Evolutionary conservation across 1,140 invertebrate species (phyloP).

Genomic region (Steinernema feltiae): DNA sequence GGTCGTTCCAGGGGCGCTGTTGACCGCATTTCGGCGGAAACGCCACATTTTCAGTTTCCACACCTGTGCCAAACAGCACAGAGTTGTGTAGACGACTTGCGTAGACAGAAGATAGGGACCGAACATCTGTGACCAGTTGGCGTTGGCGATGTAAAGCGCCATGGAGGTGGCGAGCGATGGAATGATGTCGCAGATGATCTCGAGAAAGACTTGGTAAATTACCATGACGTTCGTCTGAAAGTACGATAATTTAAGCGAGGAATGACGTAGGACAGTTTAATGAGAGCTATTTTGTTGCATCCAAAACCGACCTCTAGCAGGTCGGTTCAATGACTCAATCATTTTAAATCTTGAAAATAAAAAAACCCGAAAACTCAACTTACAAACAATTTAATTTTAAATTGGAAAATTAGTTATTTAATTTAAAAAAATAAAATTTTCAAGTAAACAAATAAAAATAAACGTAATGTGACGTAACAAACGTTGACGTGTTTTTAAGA

Average conservation of each 20-base stretch:
- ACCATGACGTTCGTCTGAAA: background rate
- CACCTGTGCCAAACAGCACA: background rate
- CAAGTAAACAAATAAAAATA: background rate
- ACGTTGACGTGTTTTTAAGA: background rate
- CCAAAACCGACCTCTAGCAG: background rate
- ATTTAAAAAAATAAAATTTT: background rate
- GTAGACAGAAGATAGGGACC: background rate
- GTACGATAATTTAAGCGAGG: background rate
- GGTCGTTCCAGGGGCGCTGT: background rate
- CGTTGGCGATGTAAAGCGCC: background rate
- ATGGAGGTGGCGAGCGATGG: background rate
- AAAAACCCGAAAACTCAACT: background rate
- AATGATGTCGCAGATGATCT: background rate
- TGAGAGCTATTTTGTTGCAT: background rate
- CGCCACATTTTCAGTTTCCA: background rate
- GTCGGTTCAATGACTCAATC: too few species aligned
- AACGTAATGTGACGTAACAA: background rate
- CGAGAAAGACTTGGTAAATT: background rate
- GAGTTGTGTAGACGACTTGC: background rate
- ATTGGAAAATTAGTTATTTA: background rate
- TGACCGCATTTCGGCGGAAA: background rate
- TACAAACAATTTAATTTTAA: background rate
- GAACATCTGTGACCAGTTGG: background rate
- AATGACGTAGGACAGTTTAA: background rate
- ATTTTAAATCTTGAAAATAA: background rate